Evolutionary conservation across 2,888 invertebrate genomes (phyloP), one percentile per base, ranked within the genome.

Genomic region (Heliconius aoede): DNA sequence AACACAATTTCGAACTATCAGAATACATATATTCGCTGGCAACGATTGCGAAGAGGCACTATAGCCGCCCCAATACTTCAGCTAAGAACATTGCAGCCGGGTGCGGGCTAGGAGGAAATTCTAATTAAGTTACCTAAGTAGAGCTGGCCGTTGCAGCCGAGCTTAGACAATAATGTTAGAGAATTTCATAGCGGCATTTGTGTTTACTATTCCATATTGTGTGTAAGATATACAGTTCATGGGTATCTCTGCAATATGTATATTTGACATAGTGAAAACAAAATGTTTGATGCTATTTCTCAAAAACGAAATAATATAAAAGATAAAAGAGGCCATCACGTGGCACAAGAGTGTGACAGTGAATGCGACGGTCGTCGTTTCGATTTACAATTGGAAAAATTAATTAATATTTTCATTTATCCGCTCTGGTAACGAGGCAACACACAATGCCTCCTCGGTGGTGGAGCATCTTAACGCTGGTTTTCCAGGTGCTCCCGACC

Each of bases 41-140:
- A 76, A 76, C 64, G 73, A 30, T 72, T 71, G 26, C 40, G 69
- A 64, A 64, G 78, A 74, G 72, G 77, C 77, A 77, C 74, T 79
- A 77, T 74, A 75, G 36, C 81, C 80, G 83, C 84, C 81, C 82
- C 86, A 86, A 88, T 87, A 88, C 87, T 88, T 87, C 85, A 87
- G 86, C 84, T 86, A 86, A 84, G 86, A 89, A 87, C 86, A 85
- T 88, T 89, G 82, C 84, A 81, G 80, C 79, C 79, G 82, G 87
- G 85, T 86, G 84, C 83, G 81, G 82, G 84, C 83, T 79, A 79
- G 76, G 82, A 84, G 87, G 86, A 86, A 88, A 88, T 87, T 88
- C 87, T 90, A 91, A 91, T 90, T 89, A 89, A 89, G 87, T 90
- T 89, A 88, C 86, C 87, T 87, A 88, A 89, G 87, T 86, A 84